These are phyloP conservation scores for Pedionomus torquatus DNA, from an alignment of 2,113 vertebrate genomes.

Conservation along the genomic window DNA sequence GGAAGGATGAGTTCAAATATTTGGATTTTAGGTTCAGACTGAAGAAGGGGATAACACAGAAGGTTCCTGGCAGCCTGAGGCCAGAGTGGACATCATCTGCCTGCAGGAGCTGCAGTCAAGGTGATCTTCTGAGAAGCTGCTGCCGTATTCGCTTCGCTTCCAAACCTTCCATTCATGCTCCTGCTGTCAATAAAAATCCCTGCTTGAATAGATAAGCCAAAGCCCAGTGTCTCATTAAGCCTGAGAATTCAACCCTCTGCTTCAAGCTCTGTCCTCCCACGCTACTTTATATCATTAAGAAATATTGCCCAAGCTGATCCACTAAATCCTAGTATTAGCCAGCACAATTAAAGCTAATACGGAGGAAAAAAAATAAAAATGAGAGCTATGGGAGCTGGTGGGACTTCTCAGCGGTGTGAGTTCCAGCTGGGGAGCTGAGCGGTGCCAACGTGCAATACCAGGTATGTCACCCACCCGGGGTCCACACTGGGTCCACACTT, in stretches of 20 bases:
- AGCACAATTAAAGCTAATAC: slow-evolving; percentile 8
- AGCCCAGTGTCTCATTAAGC: background rate
- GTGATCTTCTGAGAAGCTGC: background rate
- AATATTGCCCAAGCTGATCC: slow-evolving; percentile 21
- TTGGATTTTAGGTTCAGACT: background rate
- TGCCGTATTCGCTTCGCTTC: background rate
- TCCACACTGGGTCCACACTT: too few species aligned
- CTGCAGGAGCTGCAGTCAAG: background rate
- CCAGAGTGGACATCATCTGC: background rate
- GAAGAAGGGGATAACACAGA: background rate
- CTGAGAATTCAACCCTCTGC: slow-evolving; percentile 14
- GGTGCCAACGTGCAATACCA: accelerated
- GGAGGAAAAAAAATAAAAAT: background rate
- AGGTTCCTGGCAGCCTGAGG: background rate
- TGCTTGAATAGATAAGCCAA: background rate
- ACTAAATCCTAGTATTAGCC: slow-evolving; percentile 16
- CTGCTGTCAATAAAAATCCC: slow-evolving; percentile 30
- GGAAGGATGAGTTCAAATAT: background rate
- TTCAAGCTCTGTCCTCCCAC: slow-evolving; percentile 31
- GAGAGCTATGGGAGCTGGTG: background rate
- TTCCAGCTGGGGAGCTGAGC: background rate
- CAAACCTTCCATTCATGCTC: background rate
- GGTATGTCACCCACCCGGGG: background rate
- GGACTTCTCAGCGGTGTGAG: background rate
- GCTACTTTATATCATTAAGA: slow-evolving; percentile 12